Conservation (phyloP, 2,888 invertebrate species). For the Falcaria lacertinaria region DNA sequence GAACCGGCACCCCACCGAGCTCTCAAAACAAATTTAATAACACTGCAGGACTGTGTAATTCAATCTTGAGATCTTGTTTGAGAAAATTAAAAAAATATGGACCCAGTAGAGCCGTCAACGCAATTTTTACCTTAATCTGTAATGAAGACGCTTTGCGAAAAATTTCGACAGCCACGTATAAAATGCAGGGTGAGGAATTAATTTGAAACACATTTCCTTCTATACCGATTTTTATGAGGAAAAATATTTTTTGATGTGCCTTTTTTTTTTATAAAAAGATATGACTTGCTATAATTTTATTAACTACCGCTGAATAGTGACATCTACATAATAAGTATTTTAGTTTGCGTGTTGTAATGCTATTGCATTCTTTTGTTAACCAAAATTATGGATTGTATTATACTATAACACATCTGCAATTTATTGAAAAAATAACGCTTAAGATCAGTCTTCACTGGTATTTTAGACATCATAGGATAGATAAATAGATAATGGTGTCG, state of each 20-base stretch:
- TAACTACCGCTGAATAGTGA: no score
- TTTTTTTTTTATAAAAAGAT: no score
- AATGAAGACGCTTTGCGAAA: conserved; percentile 58
- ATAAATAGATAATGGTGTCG: no score
- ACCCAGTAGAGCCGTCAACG: conserved; percentile 59
- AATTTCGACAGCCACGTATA: conserved; percentile 41
- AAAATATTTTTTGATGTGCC: conserved; percentile 2
- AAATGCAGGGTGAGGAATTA: conserved; percentile 34
- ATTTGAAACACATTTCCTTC: conserved; percentile 30
- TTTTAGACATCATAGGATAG: no score
- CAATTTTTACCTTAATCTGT: conserved; percentile 74
- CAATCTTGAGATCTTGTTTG: conserved; percentile 66
- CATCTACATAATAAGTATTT: no score
- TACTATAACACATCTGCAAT: no score
- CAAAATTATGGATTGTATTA: no score
- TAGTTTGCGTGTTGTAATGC: no score
- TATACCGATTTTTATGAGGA: conserved; percentile 7
- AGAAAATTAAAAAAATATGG: conserved; percentile 76
- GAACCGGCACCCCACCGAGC: conserved; percentile 31
- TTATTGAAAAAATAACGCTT: no score
- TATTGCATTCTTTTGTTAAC: no score
- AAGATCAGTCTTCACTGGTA: no score
- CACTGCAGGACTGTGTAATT: conserved; percentile 57
- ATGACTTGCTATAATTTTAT: no score
- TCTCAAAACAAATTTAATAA: conserved; percentile 63